These are phyloP conservation scores for Onychostoma macrolepis DNA, from an alignment of 2,113 vertebrate species.

Conservation along the genomic window DNA sequence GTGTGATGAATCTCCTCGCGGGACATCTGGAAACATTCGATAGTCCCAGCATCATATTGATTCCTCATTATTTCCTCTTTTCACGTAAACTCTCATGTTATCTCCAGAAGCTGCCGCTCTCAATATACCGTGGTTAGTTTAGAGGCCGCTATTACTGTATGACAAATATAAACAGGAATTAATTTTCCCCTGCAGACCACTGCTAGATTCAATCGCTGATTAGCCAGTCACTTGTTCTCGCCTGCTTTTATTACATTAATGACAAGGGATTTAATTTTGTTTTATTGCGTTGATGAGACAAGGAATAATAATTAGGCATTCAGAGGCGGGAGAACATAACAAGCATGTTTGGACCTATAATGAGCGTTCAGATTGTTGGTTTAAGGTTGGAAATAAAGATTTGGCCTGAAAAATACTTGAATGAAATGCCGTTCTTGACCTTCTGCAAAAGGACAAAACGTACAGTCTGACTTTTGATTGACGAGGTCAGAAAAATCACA, in stretches of 20 bases:
- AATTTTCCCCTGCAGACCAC: constrained; percentile 42
- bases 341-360: not conserved
- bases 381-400: not conserved
- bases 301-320: constrained; percentile 61
- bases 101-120: constrained; percentile 42
- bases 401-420: not conserved
- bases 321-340: constrained; percentile 29
- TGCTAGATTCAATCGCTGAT: constrained; percentile 55
- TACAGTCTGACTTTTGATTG: not conserved
- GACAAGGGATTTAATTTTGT: constrained; percentile 62
- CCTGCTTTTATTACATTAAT: constrained; percentile 58
- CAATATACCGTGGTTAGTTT: constrained; percentile 27
- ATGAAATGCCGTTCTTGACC: not conserved
- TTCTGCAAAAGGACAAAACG: not conserved
- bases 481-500: not conserved
- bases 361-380: not conserved
- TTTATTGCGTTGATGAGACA: constrained; percentile 60
- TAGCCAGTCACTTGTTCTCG: constrained; percentile 43
- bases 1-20: constrained; percentile 7
- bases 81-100: not conserved
- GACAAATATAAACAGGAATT: constrained; percentile 49
- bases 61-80: constrained; percentile 25
- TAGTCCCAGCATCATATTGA: not conserved
- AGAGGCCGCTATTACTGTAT: constrained; percentile 28
- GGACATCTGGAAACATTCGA: not conserved